These are phyloP conservation scores for Melanotaenia trifasciata DNA, from an alignment of 2,797 vertebrate species.

Conservation along the genomic window DNA sequence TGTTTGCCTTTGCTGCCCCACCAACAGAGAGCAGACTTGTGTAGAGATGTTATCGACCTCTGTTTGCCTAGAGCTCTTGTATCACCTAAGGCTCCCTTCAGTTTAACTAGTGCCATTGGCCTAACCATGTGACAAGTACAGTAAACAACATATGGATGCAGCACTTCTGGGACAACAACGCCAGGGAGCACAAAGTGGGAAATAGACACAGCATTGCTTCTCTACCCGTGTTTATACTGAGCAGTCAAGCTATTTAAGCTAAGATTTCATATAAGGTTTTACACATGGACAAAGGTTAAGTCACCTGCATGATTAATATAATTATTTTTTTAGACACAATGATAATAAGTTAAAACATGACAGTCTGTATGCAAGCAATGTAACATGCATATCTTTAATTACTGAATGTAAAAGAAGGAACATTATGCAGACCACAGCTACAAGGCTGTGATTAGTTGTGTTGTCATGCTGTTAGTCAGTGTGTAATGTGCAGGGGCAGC, in stretches of 20 bases:
- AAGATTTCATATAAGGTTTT: slow-evolving; percentile 12
- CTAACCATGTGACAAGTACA: slow-evolving; percentile 66
- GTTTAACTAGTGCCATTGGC: slow-evolving; percentile 50
- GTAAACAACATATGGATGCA: slow-evolving; percentile 70
- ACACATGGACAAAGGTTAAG: not conserved
- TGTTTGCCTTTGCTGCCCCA: slow-evolving; percentile 36
- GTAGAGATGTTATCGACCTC: slow-evolving; percentile 59
- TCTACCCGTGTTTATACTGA: not conserved
- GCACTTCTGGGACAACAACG: slow-evolving; percentile 44
- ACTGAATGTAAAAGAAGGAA: slow-evolving; percentile 42
- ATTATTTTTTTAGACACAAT: not conserved
- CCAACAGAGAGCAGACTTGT: slow-evolving; percentile 20
- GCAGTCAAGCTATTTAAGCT: not conserved
- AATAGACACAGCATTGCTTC: not conserved
- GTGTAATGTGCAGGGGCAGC: slow-evolving; percentile 74
- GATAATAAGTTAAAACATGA: not conserved
- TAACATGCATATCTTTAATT: slow-evolving; percentile 55
- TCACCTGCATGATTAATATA: not conserved
- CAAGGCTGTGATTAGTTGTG: slow-evolving; percentile 70
- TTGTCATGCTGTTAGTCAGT: slow-evolving; percentile 77
- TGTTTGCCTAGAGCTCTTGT: slow-evolving; percentile 65
- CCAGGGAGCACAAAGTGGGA: slow-evolving; percentile 22
- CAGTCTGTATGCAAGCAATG: slow-evolving; percentile 2
- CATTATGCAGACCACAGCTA: slow-evolving; percentile 58
- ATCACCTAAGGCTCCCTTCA: slow-evolving; percentile 62